These are phyloP conservation scores for Apogon talboti DNA, from an alignment of 2,797 vertebrate species.

Conservation along the genomic window DNA sequence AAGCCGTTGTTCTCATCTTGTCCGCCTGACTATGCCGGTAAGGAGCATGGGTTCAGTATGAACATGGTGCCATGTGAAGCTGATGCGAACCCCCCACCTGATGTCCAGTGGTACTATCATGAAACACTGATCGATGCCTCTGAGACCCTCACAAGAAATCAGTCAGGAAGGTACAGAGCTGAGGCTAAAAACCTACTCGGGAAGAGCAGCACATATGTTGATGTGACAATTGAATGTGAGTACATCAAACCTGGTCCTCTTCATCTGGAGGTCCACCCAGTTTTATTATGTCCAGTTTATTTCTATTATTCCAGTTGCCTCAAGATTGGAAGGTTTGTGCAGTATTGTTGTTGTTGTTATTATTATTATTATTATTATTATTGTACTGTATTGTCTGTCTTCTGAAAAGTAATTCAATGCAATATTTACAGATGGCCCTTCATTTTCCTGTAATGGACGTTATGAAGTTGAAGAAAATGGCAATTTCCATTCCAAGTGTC, in stretches of 20 bases:
- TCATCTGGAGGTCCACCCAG: background rate
- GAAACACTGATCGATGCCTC: background rate
- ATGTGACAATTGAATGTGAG: conserved; percentile 72
- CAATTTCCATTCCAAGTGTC: conserved; percentile 10
- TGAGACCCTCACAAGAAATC: conserved; percentile 34
- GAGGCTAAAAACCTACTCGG: conserved; percentile 1
- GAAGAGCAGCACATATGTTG: accelerated
- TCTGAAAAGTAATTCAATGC: conserved; percentile 4
- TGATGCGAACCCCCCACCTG: conserved; percentile 65
- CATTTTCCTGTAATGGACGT: conserved; percentile 10
- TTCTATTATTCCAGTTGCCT: background rate
- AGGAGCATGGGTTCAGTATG: conserved; percentile 27
- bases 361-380: background rate
- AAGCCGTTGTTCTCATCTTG: conserved; percentile 40
- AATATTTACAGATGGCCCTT: conserved; percentile 53
- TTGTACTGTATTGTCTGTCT: background rate
- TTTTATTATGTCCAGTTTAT: background rate
- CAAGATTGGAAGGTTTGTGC: background rate
- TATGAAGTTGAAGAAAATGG: conserved; percentile 24
- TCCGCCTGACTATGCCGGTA: accelerated
- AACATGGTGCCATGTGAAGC: conserved; percentile 4
- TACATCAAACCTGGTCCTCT: conserved; percentile 3
- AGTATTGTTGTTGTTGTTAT: too few species aligned
- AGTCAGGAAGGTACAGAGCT: conserved; percentile 54
- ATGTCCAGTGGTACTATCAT: conserved; percentile 42